Evolutionary conservation across 2,888 invertebrate genomes (phyloP), one percentile per base, ranked within the genome.

Genomic region (Pristionchus maxplancki): DNA sequence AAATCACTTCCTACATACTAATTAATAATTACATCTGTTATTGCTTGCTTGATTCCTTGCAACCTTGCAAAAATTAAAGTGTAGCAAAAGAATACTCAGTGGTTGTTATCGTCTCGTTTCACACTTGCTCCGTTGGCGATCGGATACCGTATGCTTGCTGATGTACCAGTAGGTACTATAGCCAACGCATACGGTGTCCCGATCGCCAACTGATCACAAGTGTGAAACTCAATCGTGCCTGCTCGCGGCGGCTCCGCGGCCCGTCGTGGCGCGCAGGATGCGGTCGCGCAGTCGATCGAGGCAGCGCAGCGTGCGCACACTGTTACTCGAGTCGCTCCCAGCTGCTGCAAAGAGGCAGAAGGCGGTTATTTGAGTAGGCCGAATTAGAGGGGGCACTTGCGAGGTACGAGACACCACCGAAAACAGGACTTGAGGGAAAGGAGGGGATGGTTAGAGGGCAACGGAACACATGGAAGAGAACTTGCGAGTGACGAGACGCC

Each of bases 261-360:
- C 89, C 24, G 88, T 84, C 62, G 90, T 48, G 20, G 90, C 74
- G n/a, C 83, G 88, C 53, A 82, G 89, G 62, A 92, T 74, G 89
- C 92, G 90, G 87, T 92, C 92, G 15, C 92, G 87, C 74, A 91
- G 87, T 40, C 90, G 90, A 88, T 92, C 92, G 85, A 92, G 91
- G 44, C 89, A 90, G 31, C 90, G 89, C 15, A 92, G 91, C 20
- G 91, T 90, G 31, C 90, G 90, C 15, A 92, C 90, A 44, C 90
- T 91, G 83, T 91, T 92, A 92, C 89, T 90, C 90, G 92, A 92
- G 92, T 92, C 92, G 92, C 89, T 92, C 91, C 92, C 92, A 92
- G 92, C 92, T 91, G 90, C 92, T 92, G 89, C 87, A 91, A 91
- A 1, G 44, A 48, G 78, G 28, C 31, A 11, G 20, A 40, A 15